Base-by-base conservation (phyloP, 2,797 vertebrate species). In the Harpagifer antarcticus region DNA sequence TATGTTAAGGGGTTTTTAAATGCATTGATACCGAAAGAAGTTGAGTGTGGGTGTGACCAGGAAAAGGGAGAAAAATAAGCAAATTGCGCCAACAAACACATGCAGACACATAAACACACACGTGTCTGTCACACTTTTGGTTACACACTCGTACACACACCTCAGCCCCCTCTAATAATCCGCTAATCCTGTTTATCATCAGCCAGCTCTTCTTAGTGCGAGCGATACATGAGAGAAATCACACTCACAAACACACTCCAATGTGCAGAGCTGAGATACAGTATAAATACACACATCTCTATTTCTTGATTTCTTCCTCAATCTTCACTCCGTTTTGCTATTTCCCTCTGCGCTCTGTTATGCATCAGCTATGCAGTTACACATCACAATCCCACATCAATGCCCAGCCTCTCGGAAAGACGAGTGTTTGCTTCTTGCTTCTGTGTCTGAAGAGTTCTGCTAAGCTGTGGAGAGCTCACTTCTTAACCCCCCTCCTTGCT, bases 111-210 rank as follows among this genome's bases (percentile, higher is more conserved):
- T 52, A 85, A 44, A 83, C 69, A 88, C 66, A 44, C 48, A 19
- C 49, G 1, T 49, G 40, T 54, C 59, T 13, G 60, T 50, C 76
- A 77, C 81, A 78, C 72, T 45, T 58, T 17, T 2, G 55, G 43
- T 45, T 73, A 69, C 83, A 87, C 82, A 82, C 80, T 58, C 20
- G 45, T 37, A 81, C 83, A 88, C 86, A 88, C 87, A 88, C 91
- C 90, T 87, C 92, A 91, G 79, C 89, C 88, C 86, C 84, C 82
- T 88, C 91, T 93, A 94, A 92, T 94, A 93, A 93, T 93, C 91
- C 91, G 61, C 90, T 94, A 94, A 93, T 93, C 92, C 92, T 92
- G 92, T 94, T 94, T 93, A 93, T 92, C 91, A 93, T 92, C 91
- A 91, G 86, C 90, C 91, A 85, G 91, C 93, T 92, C 89, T 72